Percentiles rank a stretch among this genome's conserved stretches.
phyloP scores from a whole-genome alignment of 2,113 vertebrate genomes.

The Girardinichthys multiradiatus region DNA sequence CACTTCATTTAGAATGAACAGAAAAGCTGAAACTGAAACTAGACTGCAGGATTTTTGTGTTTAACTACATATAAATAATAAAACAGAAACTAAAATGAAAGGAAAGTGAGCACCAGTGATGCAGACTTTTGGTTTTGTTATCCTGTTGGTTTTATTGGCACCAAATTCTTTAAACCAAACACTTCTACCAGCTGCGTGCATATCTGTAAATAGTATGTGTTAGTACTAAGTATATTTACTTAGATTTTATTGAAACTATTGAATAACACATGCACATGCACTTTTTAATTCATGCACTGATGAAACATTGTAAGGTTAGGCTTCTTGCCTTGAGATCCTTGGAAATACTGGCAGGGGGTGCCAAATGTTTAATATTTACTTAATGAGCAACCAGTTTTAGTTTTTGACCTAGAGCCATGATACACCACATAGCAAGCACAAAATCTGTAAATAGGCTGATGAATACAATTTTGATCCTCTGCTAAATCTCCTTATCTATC shows the following conservation, averaged over 20 bases:
- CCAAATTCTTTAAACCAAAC: no score
- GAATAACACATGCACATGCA: no score
- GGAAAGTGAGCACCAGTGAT: not conserved
- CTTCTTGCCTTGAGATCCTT: no score
- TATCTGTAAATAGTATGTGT: not conserved
- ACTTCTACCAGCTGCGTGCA: no score
- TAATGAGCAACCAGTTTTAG: not conserved
- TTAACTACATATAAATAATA: not conserved
- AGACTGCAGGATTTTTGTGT: not conserved
- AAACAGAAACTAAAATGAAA: not conserved
- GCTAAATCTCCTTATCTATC: no score
- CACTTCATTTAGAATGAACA: not conserved
- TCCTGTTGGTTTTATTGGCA: no score
- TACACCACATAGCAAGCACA: not conserved
- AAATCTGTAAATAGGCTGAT: no score
- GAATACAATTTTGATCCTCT: not conserved
- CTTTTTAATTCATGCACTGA: no score
- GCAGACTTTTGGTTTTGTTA: not conserved
- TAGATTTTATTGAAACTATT: not conserved
- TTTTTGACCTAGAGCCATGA: no score
- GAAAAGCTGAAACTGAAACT: not conserved
- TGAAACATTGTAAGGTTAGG: no score
- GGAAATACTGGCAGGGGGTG: no score
- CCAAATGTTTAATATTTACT: not conserved
- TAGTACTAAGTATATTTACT: not conserved